Base-by-base conservation (phyloP, 2,888 invertebrate genomes). In the Chloromyia formosa region DNA sequence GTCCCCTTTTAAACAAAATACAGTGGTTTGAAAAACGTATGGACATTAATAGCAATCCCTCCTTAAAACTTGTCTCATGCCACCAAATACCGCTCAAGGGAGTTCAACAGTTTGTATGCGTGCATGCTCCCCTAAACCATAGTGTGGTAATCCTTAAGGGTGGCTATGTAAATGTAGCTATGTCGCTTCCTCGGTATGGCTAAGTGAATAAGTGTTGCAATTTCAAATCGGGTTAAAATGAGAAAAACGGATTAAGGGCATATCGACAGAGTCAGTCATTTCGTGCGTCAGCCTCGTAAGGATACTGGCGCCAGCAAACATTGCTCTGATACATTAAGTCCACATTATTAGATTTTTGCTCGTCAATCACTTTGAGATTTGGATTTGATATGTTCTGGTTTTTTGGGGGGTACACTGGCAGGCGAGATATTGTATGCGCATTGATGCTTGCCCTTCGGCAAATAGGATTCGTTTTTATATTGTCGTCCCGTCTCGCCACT, bases 301-400 rank as follows among this genome's bases (percentile, higher is more conserved):
- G 66, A 49, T 1, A 42, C 14, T 20, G 66, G 66, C 66, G 66
- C 66, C 66, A 66, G 20, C 10, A 45, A 12, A 66, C 66, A 9
- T 45, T 22, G n/a, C 3, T 35, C 18, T 49, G 27, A 58, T 35
- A 20, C 71, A 71, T 71, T 71, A 71, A 71, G 58, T 71, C 58
- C 42, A 23, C 71, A 40, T 71, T 71, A 71, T 71, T 71, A 71
- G 71, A 71, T 71, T 71, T 56, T 56, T 14, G 71, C 71, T 71
- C 71, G 71, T 71, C 71, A 71, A 71, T 71, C 71, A 71, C 56
- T 71, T 58, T 71, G 53, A 58, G 71, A 71, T 71, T 71, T 71
- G 20, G 40, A 35, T 18, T 56, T 71, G 71, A 71, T 71, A 71
- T 58, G 18, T 22, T 49, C 20, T 66, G 66, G 66, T 40, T 56